These are phyloP conservation scores for Polyodon spathula DNA, from an alignment of 2,113 vertebrate genomes.

Conservation along the genomic window DNA sequence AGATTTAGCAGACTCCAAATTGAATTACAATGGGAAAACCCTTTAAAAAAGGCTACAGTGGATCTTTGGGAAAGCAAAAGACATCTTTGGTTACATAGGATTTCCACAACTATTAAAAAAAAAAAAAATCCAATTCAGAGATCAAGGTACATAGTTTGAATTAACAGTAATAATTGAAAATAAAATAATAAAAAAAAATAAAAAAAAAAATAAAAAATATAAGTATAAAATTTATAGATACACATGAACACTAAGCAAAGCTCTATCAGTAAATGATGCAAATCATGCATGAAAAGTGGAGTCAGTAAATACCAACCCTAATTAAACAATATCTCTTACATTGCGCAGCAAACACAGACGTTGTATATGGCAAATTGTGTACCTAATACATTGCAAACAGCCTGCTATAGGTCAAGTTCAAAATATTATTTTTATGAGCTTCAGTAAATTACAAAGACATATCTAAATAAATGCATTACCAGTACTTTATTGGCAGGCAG, in stretches of 20 bases:
- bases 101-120: no score
- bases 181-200: background rate
- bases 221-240: background rate
- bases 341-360: background rate
- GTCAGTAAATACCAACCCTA: constrained; percentile 8
- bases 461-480: background rate
- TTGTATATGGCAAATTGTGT: constrained; percentile 4
- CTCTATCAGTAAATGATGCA: constrained; percentile 7
- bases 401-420: background rate
- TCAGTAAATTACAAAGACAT: background rate
- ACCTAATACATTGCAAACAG: background rate
- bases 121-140: no score
- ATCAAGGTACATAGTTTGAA: no score
- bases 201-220: background rate
- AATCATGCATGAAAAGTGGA: background rate
- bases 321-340: constrained; percentile 22
- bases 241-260: background rate
- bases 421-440: background rate
- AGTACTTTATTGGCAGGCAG: no score
- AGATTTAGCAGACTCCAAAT: no score
- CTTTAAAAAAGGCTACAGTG: no score
- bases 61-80: no score
- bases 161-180: background rate
- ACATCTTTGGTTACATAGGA: no score
- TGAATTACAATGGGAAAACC: no score